Base-by-base conservation (phyloP, 2,888 invertebrate species). In the Pyrrhia umbra region DNA sequence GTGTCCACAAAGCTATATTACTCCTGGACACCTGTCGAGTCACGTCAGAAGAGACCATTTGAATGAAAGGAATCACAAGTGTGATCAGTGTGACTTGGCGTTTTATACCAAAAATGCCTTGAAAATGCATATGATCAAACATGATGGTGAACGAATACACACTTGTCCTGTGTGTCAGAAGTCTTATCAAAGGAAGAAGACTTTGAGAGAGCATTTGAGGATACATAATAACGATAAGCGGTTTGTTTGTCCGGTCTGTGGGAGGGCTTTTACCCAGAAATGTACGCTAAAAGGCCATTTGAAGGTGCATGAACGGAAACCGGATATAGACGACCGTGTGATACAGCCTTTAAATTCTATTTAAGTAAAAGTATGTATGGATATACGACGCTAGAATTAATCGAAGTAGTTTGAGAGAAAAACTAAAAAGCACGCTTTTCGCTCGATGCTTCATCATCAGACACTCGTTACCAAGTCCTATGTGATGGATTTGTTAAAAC, bases 71-170 rank as follows among this genome's bases (percentile, higher is more conserved):
- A 95, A 91, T 71, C 95, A 93, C 15, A 92, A 93, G 13, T 96
- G 96, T 51, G 92, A 92, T 21, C 91, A 95, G 30, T 96, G 96
- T 43, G 93, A 95, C 25, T 79, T 94, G 2, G 95, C 95, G 0
- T 96, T 96, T 66, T 95, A 95, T 56, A 95, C 95, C 0, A 94
- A 94, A 64, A 95, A 95, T 52, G 95, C 95, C 6, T 79, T 96
- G 23, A 95, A 95, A 63, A 95, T 95, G 90, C 96, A 96, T 63
- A 95, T 95, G 93, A 95, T 95, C 0, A 95, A 95, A 13, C 96
- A 96, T 43, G 95, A 95, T 0, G 95, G 95, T 0, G 94, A 94
- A 21, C 78, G 95, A 15, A 95, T 95, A 21, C 95, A 95, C 23
- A 88, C 90, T 0, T 96, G 96, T 65, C 88, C 87, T 6, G 88